Conservation (phyloP, 1,140 invertebrate species). For the Microplitis demolitor region DNA sequence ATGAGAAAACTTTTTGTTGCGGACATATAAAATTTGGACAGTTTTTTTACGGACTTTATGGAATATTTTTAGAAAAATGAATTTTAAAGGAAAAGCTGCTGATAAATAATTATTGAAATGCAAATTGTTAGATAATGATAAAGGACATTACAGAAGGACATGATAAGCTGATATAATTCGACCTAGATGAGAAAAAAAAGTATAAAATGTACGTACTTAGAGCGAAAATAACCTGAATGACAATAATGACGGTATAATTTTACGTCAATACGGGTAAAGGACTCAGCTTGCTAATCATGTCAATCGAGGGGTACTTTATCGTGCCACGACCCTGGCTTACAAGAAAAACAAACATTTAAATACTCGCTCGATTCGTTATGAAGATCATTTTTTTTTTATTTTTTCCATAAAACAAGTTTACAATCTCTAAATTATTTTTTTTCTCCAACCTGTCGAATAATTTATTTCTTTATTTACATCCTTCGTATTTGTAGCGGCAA, state of each 20-base stretch:
- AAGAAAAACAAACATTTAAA: conserved; percentile 18
- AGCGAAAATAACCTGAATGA: conserved; percentile 39
- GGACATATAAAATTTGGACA: too few relatives aligned
- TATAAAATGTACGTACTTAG: conserved; percentile 26
- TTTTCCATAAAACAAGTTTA: background rate
- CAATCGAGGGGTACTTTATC: conserved; percentile 26
- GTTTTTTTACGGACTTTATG: too few relatives aligned
- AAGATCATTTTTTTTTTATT: background rate
- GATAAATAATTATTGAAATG: background rate
- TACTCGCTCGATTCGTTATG: background rate
- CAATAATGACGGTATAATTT: conserved; percentile 47
- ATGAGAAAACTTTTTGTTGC: too few relatives aligned
- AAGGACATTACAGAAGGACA: conserved; percentile 23
- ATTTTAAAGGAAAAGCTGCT: too few relatives aligned
- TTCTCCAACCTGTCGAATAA: too few relatives aligned
- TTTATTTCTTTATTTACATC: too few relatives aligned
- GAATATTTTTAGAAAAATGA: too few relatives aligned
- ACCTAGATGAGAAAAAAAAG: conserved; percentile 25
- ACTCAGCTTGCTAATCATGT: conserved; percentile 32
- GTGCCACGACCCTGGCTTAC: conserved; percentile 10
- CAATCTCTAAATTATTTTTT: too few relatives aligned
- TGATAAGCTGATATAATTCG: conserved; percentile 15
- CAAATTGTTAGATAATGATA: conserved; percentile 27
- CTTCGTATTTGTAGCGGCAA: too few relatives aligned
- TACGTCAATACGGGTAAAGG: conserved; percentile 43